Conservation (phyloP, 2,113 vertebrate genomes). For the Scatophagus argus region DNA sequence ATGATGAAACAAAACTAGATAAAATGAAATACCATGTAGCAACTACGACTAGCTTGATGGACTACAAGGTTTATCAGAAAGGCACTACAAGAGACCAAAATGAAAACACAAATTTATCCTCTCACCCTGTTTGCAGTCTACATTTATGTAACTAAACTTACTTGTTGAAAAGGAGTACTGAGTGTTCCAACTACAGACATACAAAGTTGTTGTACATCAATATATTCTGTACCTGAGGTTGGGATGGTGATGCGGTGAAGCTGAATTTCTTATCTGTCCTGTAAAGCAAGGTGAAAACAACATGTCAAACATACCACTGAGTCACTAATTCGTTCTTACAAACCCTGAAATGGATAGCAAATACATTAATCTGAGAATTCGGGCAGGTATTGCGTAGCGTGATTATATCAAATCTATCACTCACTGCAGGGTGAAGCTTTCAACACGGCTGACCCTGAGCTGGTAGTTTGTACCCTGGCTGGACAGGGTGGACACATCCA, state of each 20-base stretch:
- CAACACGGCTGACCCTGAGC: constrained; percentile 90
- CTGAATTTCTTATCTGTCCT: constrained; percentile 90
- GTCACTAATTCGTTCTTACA: neutral
- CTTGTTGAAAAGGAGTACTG: neutral
- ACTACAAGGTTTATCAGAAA: neutral
- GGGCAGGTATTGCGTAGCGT: neutral
- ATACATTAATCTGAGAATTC: accelerated
- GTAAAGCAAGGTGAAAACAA: constrained; percentile 41
- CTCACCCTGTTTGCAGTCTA: neutral
- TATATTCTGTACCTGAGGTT: constrained; percentile 93
- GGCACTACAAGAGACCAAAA: neutral
- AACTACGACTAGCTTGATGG: neutral
- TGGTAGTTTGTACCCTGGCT: constrained; percentile 87
- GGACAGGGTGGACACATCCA: constrained; percentile 95
- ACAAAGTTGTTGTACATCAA: neutral
- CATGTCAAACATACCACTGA: constrained; percentile 5
- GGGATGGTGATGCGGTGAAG: constrained; percentile 96
- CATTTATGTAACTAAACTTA: neutral
- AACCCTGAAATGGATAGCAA: neutral
- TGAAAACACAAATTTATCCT: neutral
- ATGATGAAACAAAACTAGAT: neutral
- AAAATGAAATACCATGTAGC: neutral
- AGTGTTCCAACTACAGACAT: neutral
- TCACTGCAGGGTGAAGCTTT: constrained; percentile 94
- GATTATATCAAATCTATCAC: constrained; percentile 36